A percentile compares a stretch with the other conserved stretches of the same genome.
Evolutionary conservation across 2,113 vertebrate species (phyloP).

Genomic region (Ceyx melanurus): DNA sequence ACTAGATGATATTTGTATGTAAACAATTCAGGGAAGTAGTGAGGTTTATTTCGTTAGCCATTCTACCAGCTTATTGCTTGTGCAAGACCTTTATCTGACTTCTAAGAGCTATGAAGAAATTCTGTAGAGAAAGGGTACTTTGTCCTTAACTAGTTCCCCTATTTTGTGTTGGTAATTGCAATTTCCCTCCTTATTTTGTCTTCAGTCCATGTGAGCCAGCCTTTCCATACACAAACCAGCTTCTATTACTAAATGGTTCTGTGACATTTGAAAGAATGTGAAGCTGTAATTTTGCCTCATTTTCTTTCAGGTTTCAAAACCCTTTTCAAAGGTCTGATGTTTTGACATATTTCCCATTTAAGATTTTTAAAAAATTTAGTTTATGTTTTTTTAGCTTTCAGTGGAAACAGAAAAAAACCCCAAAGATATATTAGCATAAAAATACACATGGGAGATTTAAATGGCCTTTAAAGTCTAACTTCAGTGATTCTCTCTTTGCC

Average conservation of each 20-base stretch:
- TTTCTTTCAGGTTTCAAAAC: not conserved
- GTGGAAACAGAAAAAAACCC: not conserved
- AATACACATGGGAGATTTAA: not conserved
- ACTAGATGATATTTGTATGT: not conserved
- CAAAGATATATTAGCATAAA: not conserved
- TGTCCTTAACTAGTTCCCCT: not conserved
- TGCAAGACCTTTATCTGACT: not conserved
- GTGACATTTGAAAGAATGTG: not conserved
- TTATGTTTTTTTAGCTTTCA: not conserved
- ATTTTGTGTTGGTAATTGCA: not conserved
- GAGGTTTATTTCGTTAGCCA: not conserved
- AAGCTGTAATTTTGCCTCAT: not conserved
- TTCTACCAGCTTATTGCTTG: not conserved
- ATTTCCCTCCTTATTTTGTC: not conserved
- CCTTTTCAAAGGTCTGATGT: not conserved
- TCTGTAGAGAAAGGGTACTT: not conserved
- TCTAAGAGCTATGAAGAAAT: not conserved
- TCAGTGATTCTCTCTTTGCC: not conserved
- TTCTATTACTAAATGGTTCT: not conserved
- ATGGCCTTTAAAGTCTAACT: slow-evolving; percentile 11
- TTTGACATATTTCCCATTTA: not conserved
- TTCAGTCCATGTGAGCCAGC: not conserved
- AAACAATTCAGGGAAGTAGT: rapidly evolving
- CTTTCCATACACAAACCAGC: not conserved
- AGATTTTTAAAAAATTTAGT: not conserved